Conservation (phyloP, 92 coral and sea anemone genomes). For the Zoanthus solanderi region DNA sequence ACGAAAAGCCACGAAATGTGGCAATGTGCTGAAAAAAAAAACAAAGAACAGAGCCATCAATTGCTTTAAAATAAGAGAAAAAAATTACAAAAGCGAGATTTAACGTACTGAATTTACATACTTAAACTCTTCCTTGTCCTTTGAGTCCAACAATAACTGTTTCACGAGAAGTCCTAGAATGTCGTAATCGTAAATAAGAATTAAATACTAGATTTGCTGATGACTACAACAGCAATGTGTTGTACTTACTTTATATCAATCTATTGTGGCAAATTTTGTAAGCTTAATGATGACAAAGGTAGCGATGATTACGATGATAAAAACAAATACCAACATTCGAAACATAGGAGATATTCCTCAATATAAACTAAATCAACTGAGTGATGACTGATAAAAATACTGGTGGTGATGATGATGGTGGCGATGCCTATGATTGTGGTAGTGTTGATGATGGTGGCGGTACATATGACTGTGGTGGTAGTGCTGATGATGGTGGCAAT, state of each 20-base stretch:
- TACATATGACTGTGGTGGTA: background rate
- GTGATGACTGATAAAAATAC: background rate
- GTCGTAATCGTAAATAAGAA: background rate
- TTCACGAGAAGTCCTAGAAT: slow-evolving; percentile 85
- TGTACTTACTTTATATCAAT: too few species aligned
- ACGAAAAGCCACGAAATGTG: too few species aligned
- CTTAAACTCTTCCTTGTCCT: slow-evolving; percentile 70
- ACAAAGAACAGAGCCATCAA: too few species aligned
- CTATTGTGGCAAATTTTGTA: too few species aligned
- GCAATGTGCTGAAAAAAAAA: too few species aligned
- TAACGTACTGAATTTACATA: background rate
- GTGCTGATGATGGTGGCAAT: background rate
- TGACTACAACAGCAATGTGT: background rate
- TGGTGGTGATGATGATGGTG: background rate
- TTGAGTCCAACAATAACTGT: slow-evolving; percentile 84
- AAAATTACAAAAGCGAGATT: too few species aligned
- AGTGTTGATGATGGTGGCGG: background rate
- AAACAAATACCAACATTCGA: background rate
- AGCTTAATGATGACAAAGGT: background rate
- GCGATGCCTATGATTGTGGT: background rate
- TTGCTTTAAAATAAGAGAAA: too few species aligned
- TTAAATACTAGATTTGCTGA: background rate
- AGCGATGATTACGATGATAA: background rate
- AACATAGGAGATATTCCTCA: too few species aligned
- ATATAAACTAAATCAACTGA: too few species aligned